Percentiles rank a stretch among this genome's conserved stretches.
These are phyloP conservation scores for Diloba caeruleocephala DNA, from an alignment of 2,888 invertebrate species.

Conservation along the genomic window DNA sequence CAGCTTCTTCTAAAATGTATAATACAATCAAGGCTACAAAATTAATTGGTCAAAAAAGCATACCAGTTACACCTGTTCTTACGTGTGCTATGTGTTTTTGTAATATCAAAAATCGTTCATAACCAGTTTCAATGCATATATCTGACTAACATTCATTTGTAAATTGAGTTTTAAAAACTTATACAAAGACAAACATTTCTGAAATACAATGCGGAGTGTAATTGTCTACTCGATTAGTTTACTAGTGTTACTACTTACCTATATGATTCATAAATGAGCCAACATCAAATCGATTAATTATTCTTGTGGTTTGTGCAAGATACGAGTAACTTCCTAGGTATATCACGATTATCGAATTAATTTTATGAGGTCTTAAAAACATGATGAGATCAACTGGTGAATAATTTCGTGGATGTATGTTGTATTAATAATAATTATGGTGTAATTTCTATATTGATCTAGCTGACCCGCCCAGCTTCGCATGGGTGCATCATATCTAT, in stretches of 20 bases:
- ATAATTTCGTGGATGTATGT: background rate
- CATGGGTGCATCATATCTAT: too few species aligned
- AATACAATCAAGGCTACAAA: conserved; percentile 14
- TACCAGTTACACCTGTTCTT: conserved; percentile 48
- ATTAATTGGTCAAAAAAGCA: conserved; percentile 26
- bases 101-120: conserved; percentile 19
- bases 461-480: too few species aligned
- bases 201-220: background rate
- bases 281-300: conserved; percentile 21
- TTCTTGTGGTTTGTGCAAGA: conserved; percentile 25
- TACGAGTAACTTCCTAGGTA: conserved; percentile 2
- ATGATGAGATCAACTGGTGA: background rate
- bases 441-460: too few species aligned
- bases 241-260: background rate
- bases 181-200: background rate
- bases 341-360: conserved; percentile 10
- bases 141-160: conserved; percentile 24
- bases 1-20: background rate
- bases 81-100: conserved; percentile 18
- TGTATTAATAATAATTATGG: too few species aligned
- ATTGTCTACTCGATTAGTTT: conserved; percentile 14
- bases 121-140: conserved; percentile 40
- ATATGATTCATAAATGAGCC: conserved; percentile 34
- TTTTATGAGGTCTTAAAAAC: conserved; percentile 9
- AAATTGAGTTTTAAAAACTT: conserved; percentile 6